Evolutionary conservation across 2,888 invertebrate genomes (phyloP).

Genomic region (Galeopsomyia nigrocyanea): DNA sequence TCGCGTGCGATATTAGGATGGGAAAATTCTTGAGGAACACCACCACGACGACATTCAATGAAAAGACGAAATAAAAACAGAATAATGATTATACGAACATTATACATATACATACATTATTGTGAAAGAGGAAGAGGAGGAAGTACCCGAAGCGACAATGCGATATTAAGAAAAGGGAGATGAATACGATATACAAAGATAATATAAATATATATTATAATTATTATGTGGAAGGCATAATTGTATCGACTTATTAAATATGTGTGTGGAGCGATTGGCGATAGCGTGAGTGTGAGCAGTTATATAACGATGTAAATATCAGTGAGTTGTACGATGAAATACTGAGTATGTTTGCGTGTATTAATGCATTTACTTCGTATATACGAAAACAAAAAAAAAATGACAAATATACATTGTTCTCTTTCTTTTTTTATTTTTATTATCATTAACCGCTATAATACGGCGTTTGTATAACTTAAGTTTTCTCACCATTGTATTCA

Average conservation of each 20-base stretch:
- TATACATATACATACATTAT: slow-evolving; percentile 50
- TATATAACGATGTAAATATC: slow-evolving; percentile 55
- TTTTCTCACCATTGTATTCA: slow-evolving; percentile 37
- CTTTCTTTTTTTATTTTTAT: background rate
- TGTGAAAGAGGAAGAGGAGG: slow-evolving; percentile 47
- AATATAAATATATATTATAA: slow-evolving; percentile 55
- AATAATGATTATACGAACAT: slow-evolving; percentile 40
- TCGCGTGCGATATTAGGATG: slow-evolving; percentile 23
- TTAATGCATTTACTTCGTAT: slow-evolving; percentile 43
- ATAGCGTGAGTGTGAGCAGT: slow-evolving; percentile 37
- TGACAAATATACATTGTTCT: slow-evolving; percentile 22
- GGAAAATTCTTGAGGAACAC: slow-evolving; percentile 30
- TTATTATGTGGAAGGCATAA: slow-evolving; percentile 48
- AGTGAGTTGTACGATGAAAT: slow-evolving; percentile 51
- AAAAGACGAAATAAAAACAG: background rate
- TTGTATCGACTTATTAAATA: slow-evolving; percentile 43
- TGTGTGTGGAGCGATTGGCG: slow-evolving; percentile 18
- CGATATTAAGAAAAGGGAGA: slow-evolving; percentile 44
- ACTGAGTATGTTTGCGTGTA: slow-evolving; percentile 50
- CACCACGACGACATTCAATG: slow-evolving; percentile 26
- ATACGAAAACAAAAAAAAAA: background rate
- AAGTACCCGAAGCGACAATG: slow-evolving; percentile 53
- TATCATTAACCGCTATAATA: slow-evolving; percentile 17
- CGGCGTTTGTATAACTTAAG: slow-evolving; percentile 14
- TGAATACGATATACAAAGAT: slow-evolving; percentile 54